Evolutionary conservation across 2,888 invertebrate genomes (phyloP).

Genomic region (Sceliomorpha sp.): DNA sequence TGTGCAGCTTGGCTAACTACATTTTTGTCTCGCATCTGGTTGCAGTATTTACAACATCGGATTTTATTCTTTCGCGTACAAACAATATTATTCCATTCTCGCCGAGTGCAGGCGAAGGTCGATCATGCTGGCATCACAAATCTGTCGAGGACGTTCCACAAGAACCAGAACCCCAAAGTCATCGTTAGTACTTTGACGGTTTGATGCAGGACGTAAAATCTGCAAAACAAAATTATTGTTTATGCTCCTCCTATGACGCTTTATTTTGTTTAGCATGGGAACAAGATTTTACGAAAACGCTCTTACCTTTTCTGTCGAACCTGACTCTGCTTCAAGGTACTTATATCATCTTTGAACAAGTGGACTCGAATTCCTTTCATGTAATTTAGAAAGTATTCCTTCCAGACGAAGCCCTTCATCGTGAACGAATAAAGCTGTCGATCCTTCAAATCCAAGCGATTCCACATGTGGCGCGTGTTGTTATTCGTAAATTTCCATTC

Average conservation of each 20-base stretch:
- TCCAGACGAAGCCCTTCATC: slow-evolving; percentile 87
- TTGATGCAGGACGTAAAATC: slow-evolving; percentile 82
- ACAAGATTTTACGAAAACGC: too few relatives aligned
- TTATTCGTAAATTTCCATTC: slow-evolving; percentile 87
- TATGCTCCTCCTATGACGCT: too few relatives aligned
- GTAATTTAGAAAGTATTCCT: slow-evolving; percentile 85
- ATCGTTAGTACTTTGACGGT: slow-evolving; percentile 76
- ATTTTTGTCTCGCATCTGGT: neutral
- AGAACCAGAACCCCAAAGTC: slow-evolving; percentile 75
- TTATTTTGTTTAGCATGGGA: too few relatives aligned
- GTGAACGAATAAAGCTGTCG: slow-evolving; percentile 86
- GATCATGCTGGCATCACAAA: slow-evolving; percentile 49
- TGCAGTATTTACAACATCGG: neutral
- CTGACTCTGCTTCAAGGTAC: slow-evolving; percentile 84
- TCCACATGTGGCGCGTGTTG: slow-evolving; percentile 84
- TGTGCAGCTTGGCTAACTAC: too few relatives aligned
- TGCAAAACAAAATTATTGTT: slow-evolving; percentile 63
- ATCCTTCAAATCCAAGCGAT: slow-evolving; percentile 81
- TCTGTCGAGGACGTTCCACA: slow-evolving; percentile 79
- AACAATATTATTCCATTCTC: neutral
- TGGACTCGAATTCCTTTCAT: slow-evolving; percentile 87
- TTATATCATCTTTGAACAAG: slow-evolving; percentile 88
- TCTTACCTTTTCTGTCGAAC: slow-evolving; percentile 83
- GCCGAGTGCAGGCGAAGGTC: neutral
- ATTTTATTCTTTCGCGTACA: too few relatives aligned